These are phyloP conservation scores for Pseudomyrmex dendroicus DNA, from an alignment of 1,140 invertebrate species.

Conservation along the genomic window DNA sequence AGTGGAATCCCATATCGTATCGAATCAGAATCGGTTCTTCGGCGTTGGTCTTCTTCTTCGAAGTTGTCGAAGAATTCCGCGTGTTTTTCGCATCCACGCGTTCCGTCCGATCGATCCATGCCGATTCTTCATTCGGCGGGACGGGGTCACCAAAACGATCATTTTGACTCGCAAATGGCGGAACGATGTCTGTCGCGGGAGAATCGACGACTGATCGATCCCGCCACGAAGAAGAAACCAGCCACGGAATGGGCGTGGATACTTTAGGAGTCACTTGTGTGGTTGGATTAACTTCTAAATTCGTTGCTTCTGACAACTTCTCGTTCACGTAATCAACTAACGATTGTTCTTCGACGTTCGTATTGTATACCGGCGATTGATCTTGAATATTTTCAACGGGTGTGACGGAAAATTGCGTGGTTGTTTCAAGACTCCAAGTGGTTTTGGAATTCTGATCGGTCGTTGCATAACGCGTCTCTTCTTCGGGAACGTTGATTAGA, in stretches of 20 bases:
- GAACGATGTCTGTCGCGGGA: slow-evolving; percentile 67
- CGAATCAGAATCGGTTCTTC: neutral
- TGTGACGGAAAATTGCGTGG: slow-evolving; percentile 19
- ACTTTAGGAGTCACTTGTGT: neutral
- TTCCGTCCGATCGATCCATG: slow-evolving; percentile 1
- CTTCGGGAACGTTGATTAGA: slow-evolving; percentile 71
- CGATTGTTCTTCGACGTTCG: neutral
- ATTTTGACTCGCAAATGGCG: slow-evolving; percentile 59
- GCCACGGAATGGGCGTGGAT: slow-evolving; percentile 23
- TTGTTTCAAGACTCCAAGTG: slow-evolving; percentile 24
- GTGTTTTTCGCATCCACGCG: neutral
- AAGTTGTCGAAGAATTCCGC: neutral
- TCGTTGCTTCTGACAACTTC: neutral
- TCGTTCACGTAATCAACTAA: slow-evolving; percentile 21
- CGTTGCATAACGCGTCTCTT: slow-evolving; percentile 61
- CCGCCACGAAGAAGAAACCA: slow-evolving; percentile 12
- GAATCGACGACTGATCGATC: slow-evolving; percentile 59
- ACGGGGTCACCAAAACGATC: slow-evolving; percentile 46
- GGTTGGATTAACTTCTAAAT: neutral
- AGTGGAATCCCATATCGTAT: slow-evolving; percentile 16
- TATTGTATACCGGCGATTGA: neutral
- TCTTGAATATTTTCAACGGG: neutral
- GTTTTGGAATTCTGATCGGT: slow-evolving; percentile 63
- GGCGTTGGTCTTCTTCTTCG: slow-evolving; percentile 1
- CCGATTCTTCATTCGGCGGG: slow-evolving; percentile 8